Conservation (phyloP, 1,140 invertebrate species). For the Nasonia vitripennis region DNA sequence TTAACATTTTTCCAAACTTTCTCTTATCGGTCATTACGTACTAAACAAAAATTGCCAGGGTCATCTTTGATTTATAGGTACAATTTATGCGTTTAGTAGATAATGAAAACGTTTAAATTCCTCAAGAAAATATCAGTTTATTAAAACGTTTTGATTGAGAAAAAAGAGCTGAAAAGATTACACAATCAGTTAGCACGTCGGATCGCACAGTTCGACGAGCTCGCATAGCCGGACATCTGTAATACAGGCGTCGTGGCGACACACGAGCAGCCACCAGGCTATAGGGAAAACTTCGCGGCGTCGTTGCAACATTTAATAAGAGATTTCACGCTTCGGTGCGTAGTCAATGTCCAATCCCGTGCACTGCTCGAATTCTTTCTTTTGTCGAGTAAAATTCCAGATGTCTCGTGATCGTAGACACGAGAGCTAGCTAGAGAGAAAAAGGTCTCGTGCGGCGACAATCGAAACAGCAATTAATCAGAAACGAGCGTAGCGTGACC, state of each 20-base stretch:
- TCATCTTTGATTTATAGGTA: too few species aligned
- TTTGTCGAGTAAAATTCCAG: constrained; percentile 38
- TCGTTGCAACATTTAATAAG: constrained; percentile 31
- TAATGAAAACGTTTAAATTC: too few species aligned
- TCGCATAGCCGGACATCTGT: neutral
- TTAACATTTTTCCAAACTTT: constrained; percentile 28
- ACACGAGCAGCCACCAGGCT: neutral
- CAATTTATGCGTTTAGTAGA: too few species aligned
- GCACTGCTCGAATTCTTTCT: constrained; percentile 14
- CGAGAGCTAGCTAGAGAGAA: neutral
- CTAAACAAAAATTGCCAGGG: too few species aligned
- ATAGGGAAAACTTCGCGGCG: neutral
- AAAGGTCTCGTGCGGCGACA: neutral
- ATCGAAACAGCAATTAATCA: constrained; percentile 44
- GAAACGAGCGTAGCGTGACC: constrained; percentile 16
- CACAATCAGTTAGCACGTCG: constrained; percentile 1
- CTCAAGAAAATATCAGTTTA: too few species aligned
- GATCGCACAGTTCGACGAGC: neutral
- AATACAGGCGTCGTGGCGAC: neutral
- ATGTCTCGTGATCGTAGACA: constrained; percentile 24
- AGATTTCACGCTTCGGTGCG: constrained; percentile 41
- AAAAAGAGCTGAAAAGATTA: neutral
- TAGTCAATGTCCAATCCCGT: neutral
- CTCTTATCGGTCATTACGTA: constrained; percentile 14
- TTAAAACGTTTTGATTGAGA: too few species aligned